Percentiles rank a stretch among this genome's conserved stretches.
phyloP scores from a whole-genome alignment of 2,797 vertebrate species.

The Chelon labrosus region DNA sequence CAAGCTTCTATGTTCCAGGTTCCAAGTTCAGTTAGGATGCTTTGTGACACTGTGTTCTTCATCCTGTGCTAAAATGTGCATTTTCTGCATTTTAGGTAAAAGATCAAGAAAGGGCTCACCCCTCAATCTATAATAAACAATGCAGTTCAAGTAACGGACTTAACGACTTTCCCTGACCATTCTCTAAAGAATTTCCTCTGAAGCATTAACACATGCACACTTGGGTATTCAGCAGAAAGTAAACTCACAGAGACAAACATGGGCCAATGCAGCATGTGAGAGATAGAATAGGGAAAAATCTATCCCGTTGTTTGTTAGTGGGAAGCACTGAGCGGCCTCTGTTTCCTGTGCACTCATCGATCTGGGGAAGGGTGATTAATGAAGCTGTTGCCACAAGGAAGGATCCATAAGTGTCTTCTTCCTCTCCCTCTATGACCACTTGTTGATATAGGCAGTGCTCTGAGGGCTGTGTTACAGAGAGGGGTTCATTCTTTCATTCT shows the following conservation, averaged over 20 bases:
- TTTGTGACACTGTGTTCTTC: background rate
- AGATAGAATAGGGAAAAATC: conserved; percentile 51
- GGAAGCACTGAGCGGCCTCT: conserved; percentile 37
- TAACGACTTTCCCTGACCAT: conserved; percentile 11
- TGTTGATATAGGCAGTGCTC: conserved; percentile 47
- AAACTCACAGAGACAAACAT: conserved; percentile 51
- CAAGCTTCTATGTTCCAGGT: conserved; percentile 14
- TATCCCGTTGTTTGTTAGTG: conserved; percentile 57
- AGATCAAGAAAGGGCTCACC: background rate
- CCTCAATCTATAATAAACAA: background rate
- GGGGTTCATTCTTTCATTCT: background rate
- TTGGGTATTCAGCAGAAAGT: conserved; percentile 21
- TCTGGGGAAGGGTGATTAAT: conserved; percentile 67
- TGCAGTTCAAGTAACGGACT: background rate
- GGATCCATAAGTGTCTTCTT: conserved; percentile 65
- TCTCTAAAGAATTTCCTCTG: conserved; percentile 13
- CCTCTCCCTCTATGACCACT: conserved; percentile 49
- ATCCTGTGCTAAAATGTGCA: conserved; percentile 1
- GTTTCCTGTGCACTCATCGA: conserved; percentile 71
- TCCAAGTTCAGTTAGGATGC: conserved; percentile 32
- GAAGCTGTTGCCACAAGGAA: conserved; percentile 64
- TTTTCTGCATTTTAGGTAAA: conserved; percentile 6
- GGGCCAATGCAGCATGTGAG: conserved; percentile 55
- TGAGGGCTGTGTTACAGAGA: background rate
- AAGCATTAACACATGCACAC: conserved; percentile 14